Evolutionary conservation across 2,113 vertebrate genomes (phyloP), one percentile per base, ranked within the genome.

Genomic region (Brevimyrus niger): DNA sequence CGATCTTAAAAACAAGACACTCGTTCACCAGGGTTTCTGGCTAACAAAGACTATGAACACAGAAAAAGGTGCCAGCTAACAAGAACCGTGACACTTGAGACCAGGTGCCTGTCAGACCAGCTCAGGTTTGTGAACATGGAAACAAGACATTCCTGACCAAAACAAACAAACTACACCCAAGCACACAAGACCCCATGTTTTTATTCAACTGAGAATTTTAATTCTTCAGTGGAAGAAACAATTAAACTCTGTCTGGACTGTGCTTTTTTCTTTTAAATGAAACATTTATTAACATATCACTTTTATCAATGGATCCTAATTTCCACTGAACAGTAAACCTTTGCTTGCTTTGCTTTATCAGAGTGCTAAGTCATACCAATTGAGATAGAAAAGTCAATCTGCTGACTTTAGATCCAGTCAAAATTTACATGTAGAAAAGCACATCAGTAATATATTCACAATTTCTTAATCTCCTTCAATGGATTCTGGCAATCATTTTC

Each of bases 401-500:
- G 94, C 94, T 94, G 85, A 91, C 94, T 96, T 92, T 92, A 90
- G 90, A 94, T 93, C 91, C 93, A 92, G 94, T 91, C 92, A 90
- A 94, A 93, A 95, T 94, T 93, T 94, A 84, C 73, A 94, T 90
- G 87, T 92, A 92, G 90, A 94, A 95, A 95, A 97, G 95, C 95
- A 96, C 95, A 97, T 96, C 94, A 96, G 94, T 96, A 97, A 97
- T 96, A 96, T 96, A 94, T 95, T 97, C 96, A 96, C 96, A 97
- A 97, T 97, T 97, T 96, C 93, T 94, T 97, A 98, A 97, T 97
- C 96, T 97, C 93, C 94, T 95, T 93, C 96, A 96, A 97, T 97
- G 96, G 96, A 98, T 97, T 98, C 96, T 97, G 96, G 96, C 96
- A 97, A 97, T 96, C 96, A 95, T 97, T 97, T 97, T 97, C 96